Percentiles rank a stretch among this genome's conserved stretches.
These are phyloP conservation scores for Propithecus deckenii DNA, from an alignment of 2,797 vertebrate species.

Conservation along the genomic window DNA sequence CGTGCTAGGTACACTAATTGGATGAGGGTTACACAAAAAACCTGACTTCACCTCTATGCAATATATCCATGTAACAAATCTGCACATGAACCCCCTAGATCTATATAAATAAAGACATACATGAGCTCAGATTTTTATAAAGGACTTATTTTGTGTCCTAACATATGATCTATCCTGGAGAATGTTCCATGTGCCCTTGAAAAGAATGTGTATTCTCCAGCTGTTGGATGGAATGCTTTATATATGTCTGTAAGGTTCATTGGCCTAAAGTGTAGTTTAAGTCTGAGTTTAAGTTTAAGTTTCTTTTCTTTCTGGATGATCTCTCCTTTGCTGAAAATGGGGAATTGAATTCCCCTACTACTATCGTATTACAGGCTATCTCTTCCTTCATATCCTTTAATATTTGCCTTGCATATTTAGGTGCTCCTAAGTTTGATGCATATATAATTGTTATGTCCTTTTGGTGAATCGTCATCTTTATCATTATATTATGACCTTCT, in stretches of 20 bases:
- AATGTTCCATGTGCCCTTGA: background rate
- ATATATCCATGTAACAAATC: background rate
- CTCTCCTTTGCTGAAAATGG: background rate
- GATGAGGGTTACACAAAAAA: background rate
- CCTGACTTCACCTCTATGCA: background rate
- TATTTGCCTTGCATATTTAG: background rate
- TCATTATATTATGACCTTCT: background rate
- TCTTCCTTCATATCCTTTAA: background rate
- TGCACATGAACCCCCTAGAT: background rate
- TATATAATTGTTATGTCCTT: background rate
- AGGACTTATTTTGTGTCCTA: background rate
- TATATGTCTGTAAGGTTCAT: background rate
- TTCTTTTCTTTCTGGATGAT: background rate
- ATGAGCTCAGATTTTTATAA: background rate
- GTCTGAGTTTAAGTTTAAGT: background rate
- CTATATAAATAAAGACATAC: background rate
- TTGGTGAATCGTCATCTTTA: background rate
- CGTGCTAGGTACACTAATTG: no score
- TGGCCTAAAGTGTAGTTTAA: background rate
- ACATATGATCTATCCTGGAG: background rate
- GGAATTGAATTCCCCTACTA: background rate
- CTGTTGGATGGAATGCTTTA: background rate
- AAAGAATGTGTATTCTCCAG: background rate
- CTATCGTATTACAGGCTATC: background rate
- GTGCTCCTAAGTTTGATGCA: no score